Base-by-base conservation (phyloP, 1,140 invertebrate species). In the Trachymyrmex cornetzi region DNA sequence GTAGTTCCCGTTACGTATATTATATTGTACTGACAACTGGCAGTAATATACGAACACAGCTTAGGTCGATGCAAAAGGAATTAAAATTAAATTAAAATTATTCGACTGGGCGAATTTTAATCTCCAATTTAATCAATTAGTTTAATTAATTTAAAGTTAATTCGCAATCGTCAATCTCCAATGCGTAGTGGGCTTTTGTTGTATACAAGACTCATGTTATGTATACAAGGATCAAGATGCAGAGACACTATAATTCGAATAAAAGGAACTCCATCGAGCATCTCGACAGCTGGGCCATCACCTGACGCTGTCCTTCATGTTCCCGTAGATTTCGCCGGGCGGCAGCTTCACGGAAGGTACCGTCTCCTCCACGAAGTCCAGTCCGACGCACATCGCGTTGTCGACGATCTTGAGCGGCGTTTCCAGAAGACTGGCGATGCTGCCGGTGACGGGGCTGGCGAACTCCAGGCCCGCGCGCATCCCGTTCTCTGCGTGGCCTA, bases 311-410 rank as follows among this genome's bases (percentile, higher is more conserved):
- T 71, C 89, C 55, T 79, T 91, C 5, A 90, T 55, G 81, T 82
- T 93, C 34, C 72, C 85, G n/a, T 89, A 90, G 87, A 94, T 90
- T 55, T 95, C 92, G 71, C 89, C 90, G 19, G 96, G 94, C 48
- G 94, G 94, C 34, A 94, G 67, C 84, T 95, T 96, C 0, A 96
- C 95, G 5, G 94, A 93, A 5, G 96, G 96, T 11, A 96, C 87
- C 90, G 94, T 96, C 48, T 92, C 92, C 89, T 96, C 96, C 5
- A 96, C 90, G 81, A 94, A 96, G 90, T 95, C 95, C 63, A 96
- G 88, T 7, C 96, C 94, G 24, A 93, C 89, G 88, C 96, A 96
- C 5, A 96, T 72, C 16, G 94, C 92, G 61, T 89, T 94, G 82
- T 96, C 96, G 0, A 96, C 94, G 84, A 90, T 93, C 85, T 95